Percentiles rank a stretch among this genome's conserved stretches.
Evolutionary conservation across 2,113 vertebrate species (phyloP).

Genomic region (Coptodon bakossiorum): DNA sequence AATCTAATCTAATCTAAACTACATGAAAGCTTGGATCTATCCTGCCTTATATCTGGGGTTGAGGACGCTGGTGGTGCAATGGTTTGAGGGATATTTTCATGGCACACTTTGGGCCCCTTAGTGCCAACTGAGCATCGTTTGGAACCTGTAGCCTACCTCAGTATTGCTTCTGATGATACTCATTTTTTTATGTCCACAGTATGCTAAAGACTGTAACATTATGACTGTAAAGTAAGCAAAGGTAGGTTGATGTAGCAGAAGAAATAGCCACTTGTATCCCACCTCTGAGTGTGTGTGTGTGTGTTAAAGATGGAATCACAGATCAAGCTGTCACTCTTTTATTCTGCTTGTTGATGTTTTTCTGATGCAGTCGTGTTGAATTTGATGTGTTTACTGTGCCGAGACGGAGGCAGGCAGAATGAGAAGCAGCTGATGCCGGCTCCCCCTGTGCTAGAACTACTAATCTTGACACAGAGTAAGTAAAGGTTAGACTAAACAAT

Average conservation of each 20-base stretch:
- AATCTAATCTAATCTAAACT: neutral
- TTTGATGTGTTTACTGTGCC: slow-evolving; percentile 21
- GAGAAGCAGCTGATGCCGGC: neutral
- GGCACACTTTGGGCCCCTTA: neutral
- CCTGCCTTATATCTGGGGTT: neutral
- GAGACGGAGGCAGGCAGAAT: neutral
- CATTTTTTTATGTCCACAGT: neutral
- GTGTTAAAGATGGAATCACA: slow-evolving; percentile 5
- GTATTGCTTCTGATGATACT: neutral
- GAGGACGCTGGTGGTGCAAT: neutral
- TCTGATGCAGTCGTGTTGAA: slow-evolving; percentile 4
- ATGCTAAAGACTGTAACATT: neutral
- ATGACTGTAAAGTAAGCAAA: neutral
- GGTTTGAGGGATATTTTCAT: neutral
- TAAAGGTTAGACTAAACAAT: neutral
- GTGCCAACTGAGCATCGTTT: neutral
- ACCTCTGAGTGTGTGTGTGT: neutral
- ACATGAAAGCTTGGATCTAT: neutral
- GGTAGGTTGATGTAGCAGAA: neutral
- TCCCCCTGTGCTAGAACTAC: neutral
- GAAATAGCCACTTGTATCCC: neutral
- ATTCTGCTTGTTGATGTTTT: neutral
- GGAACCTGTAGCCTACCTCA: neutral
- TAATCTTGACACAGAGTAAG: neutral
- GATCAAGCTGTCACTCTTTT: neutral